Evolutionary conservation across 2,888 invertebrate genomes (phyloP).

Genomic region (Furcula furcula): DNA sequence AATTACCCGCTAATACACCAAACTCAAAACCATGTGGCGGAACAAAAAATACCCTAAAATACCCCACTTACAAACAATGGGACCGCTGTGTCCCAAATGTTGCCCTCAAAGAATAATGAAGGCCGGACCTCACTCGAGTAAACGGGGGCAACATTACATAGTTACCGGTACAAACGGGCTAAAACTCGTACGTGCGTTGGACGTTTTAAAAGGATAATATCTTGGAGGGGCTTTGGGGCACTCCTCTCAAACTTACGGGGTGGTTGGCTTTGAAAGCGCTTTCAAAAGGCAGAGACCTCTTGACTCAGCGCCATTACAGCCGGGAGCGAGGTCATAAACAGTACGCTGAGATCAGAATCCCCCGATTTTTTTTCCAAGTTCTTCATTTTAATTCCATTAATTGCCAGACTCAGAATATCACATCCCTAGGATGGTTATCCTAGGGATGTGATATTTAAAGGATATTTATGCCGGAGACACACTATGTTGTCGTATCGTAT

Average conservation of each 20-base stretch:
- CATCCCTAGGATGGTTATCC: no score
- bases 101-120: constrained; percentile 63
- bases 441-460: no score
- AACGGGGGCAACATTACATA: constrained; percentile 28
- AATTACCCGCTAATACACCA: constrained; percentile 14
- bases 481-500: no score
- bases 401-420: no score
- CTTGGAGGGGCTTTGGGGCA: constrained; percentile 35
- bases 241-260: constrained; percentile 30
- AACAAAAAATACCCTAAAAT: constrained; percentile 23
- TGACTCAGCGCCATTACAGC: constrained; percentile 5
- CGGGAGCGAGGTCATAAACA: no score
- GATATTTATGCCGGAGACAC: no score
- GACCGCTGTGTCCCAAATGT: constrained; percentile 62
- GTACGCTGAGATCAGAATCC: no score
- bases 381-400: no score
- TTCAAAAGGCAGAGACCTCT: constrained; percentile 12
- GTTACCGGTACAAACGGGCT: constrained; percentile 4
- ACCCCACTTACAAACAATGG: constrained; percentile 44
- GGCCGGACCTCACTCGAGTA: constrained; percentile 59
- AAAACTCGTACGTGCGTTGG: constrained; percentile 38
- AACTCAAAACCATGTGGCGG: constrained; percentile 2
- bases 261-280: constrained; percentile 17
- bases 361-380: no score
- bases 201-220: constrained; percentile 56